Percentiles rank a stretch among this genome's conserved stretches.
Evolutionary conservation across 2,113 vertebrate genomes (phyloP).

Genomic region (Mystacornis crossleyi): DNA sequence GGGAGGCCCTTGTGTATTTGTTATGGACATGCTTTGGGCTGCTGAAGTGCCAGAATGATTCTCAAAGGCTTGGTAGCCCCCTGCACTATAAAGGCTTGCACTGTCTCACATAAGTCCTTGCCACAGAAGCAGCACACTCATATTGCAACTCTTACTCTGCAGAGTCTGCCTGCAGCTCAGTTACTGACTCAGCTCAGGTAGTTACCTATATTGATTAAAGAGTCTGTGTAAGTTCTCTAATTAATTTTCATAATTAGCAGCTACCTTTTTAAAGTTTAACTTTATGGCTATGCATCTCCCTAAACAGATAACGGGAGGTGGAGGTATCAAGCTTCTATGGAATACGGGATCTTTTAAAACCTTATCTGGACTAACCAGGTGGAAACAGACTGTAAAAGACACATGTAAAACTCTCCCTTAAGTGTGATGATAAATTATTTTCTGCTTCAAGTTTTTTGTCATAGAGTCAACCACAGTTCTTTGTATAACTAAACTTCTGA

Average conservation of each 20-base stretch:
- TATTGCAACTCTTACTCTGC: not conserved
- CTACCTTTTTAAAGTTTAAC: constrained; percentile 43
- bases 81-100: not conserved
- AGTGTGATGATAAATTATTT: constrained; percentile 33
- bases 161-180: not conserved
- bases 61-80: not conserved
- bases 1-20: not conserved
- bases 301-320: constrained; percentile 26
- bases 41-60: not conserved
- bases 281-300: constrained; percentile 35
- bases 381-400: constrained; percentile 46
- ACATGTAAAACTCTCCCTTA: constrained; percentile 41
- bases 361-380: constrained; percentile 73
- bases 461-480: not conserved
- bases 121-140: not conserved
- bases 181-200: constrained; percentile 13
- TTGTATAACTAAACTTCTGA: not conserved
- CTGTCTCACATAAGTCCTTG: not conserved
- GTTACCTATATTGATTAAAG: not conserved
- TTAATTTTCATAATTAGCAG: constrained; percentile 61
- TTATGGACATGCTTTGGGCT: not conserved
- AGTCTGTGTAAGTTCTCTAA: not conserved
- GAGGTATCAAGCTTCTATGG: constrained; percentile 37
- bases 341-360: constrained; percentile 56
- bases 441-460: not conserved